These are phyloP conservation scores for Salticus scenicus DNA, from an alignment of 2,888 invertebrate genomes.

Conservation along the genomic window DNA sequence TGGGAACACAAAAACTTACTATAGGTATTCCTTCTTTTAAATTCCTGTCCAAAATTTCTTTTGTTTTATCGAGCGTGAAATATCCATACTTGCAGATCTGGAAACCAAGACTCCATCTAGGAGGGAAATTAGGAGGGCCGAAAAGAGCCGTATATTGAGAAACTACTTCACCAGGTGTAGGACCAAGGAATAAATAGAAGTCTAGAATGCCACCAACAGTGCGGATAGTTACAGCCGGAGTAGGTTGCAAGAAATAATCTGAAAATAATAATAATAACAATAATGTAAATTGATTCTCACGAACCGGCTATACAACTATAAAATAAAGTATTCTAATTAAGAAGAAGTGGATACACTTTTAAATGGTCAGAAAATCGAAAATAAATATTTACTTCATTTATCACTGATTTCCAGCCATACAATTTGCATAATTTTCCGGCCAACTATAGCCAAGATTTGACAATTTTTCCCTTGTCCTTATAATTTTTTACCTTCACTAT, in stretches of 20 bases:
- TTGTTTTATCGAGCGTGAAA: conserved; percentile 81
- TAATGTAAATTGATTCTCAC: no score
- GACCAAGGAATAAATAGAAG: conserved; percentile 78
- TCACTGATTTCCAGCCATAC: no score
- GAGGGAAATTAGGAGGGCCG: conserved; percentile 73
- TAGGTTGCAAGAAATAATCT: conserved; percentile 78
- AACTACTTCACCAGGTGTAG: conserved; percentile 78
- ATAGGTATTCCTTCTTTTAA: conserved; percentile 84
- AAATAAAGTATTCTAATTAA: no score
- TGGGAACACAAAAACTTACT: conserved; percentile 78
- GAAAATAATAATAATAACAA: conserved; percentile 65
- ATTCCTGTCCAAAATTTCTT: conserved; percentile 82
- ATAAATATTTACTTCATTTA: no score
- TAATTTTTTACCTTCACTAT: no score
- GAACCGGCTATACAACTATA: no score
- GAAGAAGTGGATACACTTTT: no score
- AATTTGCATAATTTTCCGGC: no score
- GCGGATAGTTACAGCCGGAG: conserved; percentile 79
- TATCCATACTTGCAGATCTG: conserved; percentile 81
- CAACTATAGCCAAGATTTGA: no score
- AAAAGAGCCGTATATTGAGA: conserved; percentile 75
- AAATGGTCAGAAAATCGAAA: no score
- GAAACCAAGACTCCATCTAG: conserved; percentile 77
- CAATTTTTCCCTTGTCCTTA: no score
- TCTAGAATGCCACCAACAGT: conserved; percentile 79